Base-by-base conservation (phyloP, 2,113 vertebrate species). In the Numenius arquata region DNA sequence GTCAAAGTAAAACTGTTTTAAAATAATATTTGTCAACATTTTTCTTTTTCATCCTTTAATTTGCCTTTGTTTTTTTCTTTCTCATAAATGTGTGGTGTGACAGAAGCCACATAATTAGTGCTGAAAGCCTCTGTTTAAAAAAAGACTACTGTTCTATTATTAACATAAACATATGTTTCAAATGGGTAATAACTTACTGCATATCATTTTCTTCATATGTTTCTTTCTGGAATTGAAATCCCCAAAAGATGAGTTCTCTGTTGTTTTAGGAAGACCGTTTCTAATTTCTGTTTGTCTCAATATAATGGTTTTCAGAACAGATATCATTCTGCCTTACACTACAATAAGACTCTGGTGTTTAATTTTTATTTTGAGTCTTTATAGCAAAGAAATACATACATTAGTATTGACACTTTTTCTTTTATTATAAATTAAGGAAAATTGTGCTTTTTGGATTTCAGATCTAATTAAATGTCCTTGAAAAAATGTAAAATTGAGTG, bases 1-100 rank as follows among this genome's bases (percentile, higher is more conserved):
- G 26, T 55, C 40, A 79, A 72, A 93, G 12, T 81, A 80, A 81
- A 92, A 66, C 18, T 62, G 18, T 41, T 91, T 86, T 25, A 85
- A 85, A 91, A 52, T 52, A 53, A 38, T 74, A 80, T 94, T 91
- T 96, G 62, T 90, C 59, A 93, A 77, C n/a, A 71, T 62, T 93
- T 89, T 85, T 85, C 20, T 65, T 40, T 90, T 88, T 90, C 21
- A 71, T 83, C 25, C 77, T 88, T 86, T 88, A 80, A 88, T 90
- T 93, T 90, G 9, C 12, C 9, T 62, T 77, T 1, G n/a, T 38
- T 45, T 65, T 91, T 50, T 72, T 75, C 47, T 82, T 83, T 47
- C 47, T 86, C 26, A 25, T 50, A 66, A 90, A 61, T 80, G n/a
- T 27, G 63, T 47, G 19, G 6, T 62, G 8, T 0, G 6, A 67